Percentiles rank a stretch among this genome's conserved stretches.
These are phyloP conservation scores for Aphrophora alni DNA, from an alignment of 2,888 invertebrate genomes.

Conservation along the genomic window DNA sequence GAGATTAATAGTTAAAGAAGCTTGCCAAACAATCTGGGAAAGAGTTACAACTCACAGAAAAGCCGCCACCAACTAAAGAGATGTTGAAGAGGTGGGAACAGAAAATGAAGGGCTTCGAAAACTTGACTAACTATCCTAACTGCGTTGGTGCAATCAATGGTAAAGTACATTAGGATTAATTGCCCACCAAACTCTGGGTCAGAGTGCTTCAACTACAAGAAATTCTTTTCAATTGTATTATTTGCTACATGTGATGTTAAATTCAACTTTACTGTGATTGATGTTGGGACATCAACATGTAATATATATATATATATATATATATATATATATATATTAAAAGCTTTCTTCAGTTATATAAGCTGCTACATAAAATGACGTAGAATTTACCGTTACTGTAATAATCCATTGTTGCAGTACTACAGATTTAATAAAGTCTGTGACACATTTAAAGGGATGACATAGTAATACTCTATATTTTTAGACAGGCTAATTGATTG, in stretches of 20 bases:
- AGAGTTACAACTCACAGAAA: background rate
- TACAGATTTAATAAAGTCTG: too few relatives aligned
- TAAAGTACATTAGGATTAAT: background rate
- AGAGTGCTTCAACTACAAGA: background rate
- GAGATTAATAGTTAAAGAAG: background rate
- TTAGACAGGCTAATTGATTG: too few relatives aligned
- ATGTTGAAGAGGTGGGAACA: constrained; percentile 8
- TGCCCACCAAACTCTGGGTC: background rate
- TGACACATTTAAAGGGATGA: too few relatives aligned
- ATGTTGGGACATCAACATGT: constrained; percentile 30
- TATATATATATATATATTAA: too few relatives aligned
- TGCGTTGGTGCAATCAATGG: background rate
- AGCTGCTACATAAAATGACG: too few relatives aligned
- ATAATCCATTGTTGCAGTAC: too few relatives aligned
- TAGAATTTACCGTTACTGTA: too few relatives aligned
- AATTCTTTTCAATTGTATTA: too few relatives aligned
- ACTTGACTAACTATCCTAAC: too few relatives aligned
- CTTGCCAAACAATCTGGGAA: background rate
- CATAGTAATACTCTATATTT: too few relatives aligned
- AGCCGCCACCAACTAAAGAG: background rate
- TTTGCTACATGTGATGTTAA: constrained; percentile 30
- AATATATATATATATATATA: too few relatives aligned
- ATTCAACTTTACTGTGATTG: constrained; percentile 30
- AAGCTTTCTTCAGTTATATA: too few relatives aligned
- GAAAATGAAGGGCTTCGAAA: background rate